Evolutionary conservation across 2,888 invertebrate genomes (phyloP), one percentile per base, ranked within the genome.

Genomic region (Myopa tessellatipennis): DNA sequence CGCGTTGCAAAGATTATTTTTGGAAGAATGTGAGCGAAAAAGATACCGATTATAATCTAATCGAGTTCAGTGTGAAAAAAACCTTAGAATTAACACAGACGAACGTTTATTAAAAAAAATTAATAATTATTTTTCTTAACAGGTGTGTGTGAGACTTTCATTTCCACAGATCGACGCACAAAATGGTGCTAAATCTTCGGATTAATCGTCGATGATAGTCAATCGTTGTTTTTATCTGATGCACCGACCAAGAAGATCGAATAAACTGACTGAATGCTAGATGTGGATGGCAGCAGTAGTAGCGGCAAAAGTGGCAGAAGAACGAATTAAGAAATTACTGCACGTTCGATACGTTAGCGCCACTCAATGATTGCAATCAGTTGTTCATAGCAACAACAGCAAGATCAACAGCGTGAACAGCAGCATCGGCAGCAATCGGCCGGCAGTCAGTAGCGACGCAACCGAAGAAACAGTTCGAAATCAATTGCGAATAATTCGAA

Each of bases 401-500:
- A 52, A 52, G n/a, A 58, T 10, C 71, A 34, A 36, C 50, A 63
- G 34, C 18, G 4, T 18, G 7, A 71, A 50, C 63, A 65, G 40
- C 60, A 61, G 10, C 45, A 45, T 8, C 40, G 60, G 38, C 40
- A 61, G 10, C 45, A 74, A 50, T 26, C 63, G 65, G 10, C 50
- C 14, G 12, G 61, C 18, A 26, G 14, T 4, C 36, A 65, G 34
- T 10, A 16, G 38, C 61, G 18, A n/a, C 38, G 16, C 58, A 72
- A 60, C 72, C 34, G n/a, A 58, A 14, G 74, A 40, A 74, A 74
- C 74, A 68, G 55, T 68, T 73, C 73, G 50, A 68, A 77, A 77
- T 73, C 67, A 77, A 77, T 73, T 77, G 71, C 50, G 58, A 77
- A 73, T 61, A 77, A 74, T 74, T 69, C 26, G 69, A 74, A 77